These are phyloP conservation scores for Epinephelus lanceolatus DNA, from an alignment of 2,113 vertebrate genomes.

Conservation along the genomic window DNA sequence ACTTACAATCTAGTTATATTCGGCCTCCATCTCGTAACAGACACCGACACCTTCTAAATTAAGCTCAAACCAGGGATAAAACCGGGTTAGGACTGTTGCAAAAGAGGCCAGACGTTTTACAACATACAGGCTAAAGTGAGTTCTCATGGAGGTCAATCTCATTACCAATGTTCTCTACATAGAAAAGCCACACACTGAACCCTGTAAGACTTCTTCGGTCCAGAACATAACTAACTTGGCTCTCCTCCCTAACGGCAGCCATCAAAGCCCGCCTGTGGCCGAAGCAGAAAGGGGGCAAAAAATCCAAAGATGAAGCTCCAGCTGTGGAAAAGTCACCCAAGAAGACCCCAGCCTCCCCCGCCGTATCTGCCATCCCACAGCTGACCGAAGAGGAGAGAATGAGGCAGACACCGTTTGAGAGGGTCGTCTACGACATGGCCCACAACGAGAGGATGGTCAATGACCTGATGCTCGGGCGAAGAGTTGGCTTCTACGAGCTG, in stretches of 20 bases:
- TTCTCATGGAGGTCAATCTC: conserved; percentile 46
- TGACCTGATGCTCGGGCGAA: conserved; percentile 80
- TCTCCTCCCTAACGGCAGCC: conserved; percentile 37
- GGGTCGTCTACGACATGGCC: conserved; percentile 81
- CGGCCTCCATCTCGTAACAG: neutral
- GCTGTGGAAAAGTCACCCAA: conserved; percentile 31
- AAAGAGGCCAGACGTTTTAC: neutral
- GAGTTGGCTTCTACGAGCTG: conserved; percentile 86
- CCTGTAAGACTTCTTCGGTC: neutral
- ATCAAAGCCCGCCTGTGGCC: conserved; percentile 65
- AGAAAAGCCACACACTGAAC: neutral
- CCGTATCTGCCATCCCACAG: conserved; percentile 29
- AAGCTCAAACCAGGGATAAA: neutral
- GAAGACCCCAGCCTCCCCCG: neutral
- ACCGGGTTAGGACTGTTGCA: neutral
- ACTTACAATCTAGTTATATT: neutral
- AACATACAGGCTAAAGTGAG: neutral
- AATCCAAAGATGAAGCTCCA: conserved; percentile 44
- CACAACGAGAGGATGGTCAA: conserved; percentile 77
- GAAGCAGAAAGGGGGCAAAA: conserved; percentile 68
- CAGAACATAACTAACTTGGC: neutral
- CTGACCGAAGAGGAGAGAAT: conserved; percentile 67
- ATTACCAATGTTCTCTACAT: conserved; percentile 44
- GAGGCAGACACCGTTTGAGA: conserved; percentile 79
- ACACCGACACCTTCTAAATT: neutral